Evolutionary conservation across 2,888 invertebrate species (phyloP).

Genomic region (Dioctria rufipes): DNA sequence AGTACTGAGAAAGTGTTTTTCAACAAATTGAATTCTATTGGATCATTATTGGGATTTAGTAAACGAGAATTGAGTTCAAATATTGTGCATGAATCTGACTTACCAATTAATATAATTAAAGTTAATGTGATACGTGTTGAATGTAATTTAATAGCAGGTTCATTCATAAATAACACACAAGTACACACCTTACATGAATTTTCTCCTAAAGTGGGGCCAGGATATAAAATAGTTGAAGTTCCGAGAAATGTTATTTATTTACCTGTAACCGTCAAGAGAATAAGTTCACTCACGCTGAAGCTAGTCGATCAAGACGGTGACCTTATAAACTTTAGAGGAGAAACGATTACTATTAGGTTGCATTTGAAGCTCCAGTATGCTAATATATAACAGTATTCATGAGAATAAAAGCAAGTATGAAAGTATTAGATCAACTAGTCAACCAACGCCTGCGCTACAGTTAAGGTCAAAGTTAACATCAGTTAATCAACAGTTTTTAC

Average conservation of each 20-base stretch:
- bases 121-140: slow-evolving; percentile 58
- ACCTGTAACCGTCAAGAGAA: slow-evolving; percentile 62
- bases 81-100: slow-evolving; percentile 62
- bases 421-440: not conserved
- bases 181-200: slow-evolving; percentile 67
- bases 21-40: slow-evolving; percentile 46
- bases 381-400: slow-evolving; percentile 53
- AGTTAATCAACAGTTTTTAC: slow-evolving; percentile 55
- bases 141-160: slow-evolving; percentile 59
- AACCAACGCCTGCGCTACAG: not conserved
- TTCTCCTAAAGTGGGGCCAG: slow-evolving; percentile 64
- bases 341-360: slow-evolving; percentile 62
- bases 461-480: slow-evolving; percentile 11
- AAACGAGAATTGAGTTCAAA: slow-evolving; percentile 55
- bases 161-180: slow-evolving; percentile 60
- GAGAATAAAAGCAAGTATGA: not conserved
- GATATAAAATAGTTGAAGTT: slow-evolving; percentile 66
- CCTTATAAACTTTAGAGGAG: slow-evolving; percentile 63
- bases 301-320: slow-evolving; percentile 64
- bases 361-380: slow-evolving; percentile 61
- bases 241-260: slow-evolving; percentile 66
- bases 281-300: slow-evolving; percentile 63
- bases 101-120: slow-evolving; percentile 64
- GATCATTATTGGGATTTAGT: slow-evolving; percentile 58
- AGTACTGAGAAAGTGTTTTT: slow-evolving; percentile 46